phyloP scores from a whole-genome alignment of 2,113 vertebrate genomes.

The Stigmatopora nigra region DNA sequence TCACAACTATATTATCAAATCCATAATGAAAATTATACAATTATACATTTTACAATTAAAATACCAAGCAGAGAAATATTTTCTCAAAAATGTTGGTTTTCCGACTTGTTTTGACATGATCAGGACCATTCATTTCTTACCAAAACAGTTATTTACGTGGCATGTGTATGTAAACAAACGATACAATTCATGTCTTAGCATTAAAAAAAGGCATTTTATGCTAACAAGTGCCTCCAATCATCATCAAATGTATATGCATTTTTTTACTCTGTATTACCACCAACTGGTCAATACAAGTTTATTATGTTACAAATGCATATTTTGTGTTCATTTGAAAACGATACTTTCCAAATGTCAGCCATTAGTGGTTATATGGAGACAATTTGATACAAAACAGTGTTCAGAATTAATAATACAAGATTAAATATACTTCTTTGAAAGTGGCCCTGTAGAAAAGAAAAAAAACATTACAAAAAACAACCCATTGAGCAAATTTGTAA shows the following conservation, averaged over 20 bases:
- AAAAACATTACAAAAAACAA: too few relatives aligned
- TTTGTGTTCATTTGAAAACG: slow-evolving; percentile 18
- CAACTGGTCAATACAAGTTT: slow-evolving; percentile 27
- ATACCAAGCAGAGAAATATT: background rate
- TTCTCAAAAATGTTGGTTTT: background rate
- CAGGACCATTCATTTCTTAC: background rate
- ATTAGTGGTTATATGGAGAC: background rate
- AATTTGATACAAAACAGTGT: too few relatives aligned
- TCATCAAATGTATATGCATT: slow-evolving; percentile 37
- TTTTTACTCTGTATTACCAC: background rate
- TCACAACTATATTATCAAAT: background rate
- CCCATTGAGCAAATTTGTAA: too few relatives aligned
- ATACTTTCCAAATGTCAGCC: slow-evolving; percentile 7
- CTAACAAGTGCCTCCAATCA: slow-evolving; percentile 59
- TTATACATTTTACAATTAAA: background rate
- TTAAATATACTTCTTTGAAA: too few relatives aligned
- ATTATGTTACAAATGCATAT: slow-evolving; percentile 4
- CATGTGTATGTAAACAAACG: slow-evolving; percentile 1
- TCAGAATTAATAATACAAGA: too few relatives aligned
- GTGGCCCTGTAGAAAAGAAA: too few relatives aligned
- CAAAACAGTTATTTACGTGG: slow-evolving; percentile 1
- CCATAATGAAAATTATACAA: too few relatives aligned
- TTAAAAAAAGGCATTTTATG: slow-evolving; percentile 12
- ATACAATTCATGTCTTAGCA: background rate
- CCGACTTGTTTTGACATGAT: background rate